A percentile compares a stretch with the other conserved stretches of the same genome.
Conservation (phyloP, 2,797 vertebrate genomes). For the Florisuga fusca region DNA sequence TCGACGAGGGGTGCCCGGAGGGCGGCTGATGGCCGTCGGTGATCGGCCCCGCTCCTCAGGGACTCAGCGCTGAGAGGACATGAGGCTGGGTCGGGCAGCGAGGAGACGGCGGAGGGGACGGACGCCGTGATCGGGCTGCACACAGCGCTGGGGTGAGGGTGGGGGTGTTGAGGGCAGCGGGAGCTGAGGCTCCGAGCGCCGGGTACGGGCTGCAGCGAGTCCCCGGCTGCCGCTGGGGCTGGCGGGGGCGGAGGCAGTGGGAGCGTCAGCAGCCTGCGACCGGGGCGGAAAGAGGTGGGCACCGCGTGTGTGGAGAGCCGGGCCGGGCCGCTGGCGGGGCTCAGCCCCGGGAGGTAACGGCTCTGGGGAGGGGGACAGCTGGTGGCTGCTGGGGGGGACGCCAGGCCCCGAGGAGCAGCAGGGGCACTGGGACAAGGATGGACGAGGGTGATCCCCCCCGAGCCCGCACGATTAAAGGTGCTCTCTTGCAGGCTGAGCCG, state of each 20-base stretch:
- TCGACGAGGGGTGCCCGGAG: neutral
- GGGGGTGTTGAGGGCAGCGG: neutral
- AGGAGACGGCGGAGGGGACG: neutral
- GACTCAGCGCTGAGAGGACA: neutral
- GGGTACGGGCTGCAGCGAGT: accelerated
- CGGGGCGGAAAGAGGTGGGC: neutral
- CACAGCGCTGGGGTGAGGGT: too few relatives aligned
- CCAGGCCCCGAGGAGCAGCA: neutral
- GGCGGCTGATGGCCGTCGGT: neutral
- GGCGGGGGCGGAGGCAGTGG: slow-evolving; percentile 26
- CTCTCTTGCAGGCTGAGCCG: neutral
- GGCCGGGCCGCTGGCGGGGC: neutral
- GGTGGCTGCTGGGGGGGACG: neutral
- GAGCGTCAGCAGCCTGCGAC: slow-evolving; percentile 73
- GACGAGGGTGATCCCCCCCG: neutral
- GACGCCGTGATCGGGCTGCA: accelerated
- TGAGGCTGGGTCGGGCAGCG: too few relatives aligned
- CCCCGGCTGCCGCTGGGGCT: neutral
- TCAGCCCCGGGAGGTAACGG: slow-evolving; percentile 32
- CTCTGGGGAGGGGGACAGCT: neutral
- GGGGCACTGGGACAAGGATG: neutral
- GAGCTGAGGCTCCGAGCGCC: accelerated
- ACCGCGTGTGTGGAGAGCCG: slow-evolving; percentile 38
- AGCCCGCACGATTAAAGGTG: neutral
- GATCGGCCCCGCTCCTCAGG: neutral